These are phyloP conservation scores for Strix aluco DNA, from an alignment of 2,113 vertebrate species.

Conservation along the genomic window DNA sequence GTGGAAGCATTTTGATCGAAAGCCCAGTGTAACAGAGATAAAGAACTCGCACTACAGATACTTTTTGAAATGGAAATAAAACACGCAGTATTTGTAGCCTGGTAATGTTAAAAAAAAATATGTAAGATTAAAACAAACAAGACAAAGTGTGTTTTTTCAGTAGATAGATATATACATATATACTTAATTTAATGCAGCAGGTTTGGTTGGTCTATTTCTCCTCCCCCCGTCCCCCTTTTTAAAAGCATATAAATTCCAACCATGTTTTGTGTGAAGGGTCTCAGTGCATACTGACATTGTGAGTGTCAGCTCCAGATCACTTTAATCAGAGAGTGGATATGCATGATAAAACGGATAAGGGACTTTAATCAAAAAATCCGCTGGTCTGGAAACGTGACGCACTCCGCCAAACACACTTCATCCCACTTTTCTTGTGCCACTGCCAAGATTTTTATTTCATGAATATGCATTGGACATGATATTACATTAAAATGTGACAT, in stretches of 20 bases:
- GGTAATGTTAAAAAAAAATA: constrained; percentile 28
- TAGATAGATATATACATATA: not conserved
- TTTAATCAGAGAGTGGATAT: constrained; percentile 99
- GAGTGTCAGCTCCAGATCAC: constrained; percentile 99
- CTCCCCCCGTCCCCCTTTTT: not conserved
- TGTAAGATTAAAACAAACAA: not conserved
- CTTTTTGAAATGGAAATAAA: constrained; percentile 53
- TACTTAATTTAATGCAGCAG: constrained; percentile 13
- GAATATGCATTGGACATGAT: constrained; percentile 95
- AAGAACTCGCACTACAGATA: not conserved
- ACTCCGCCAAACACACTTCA: constrained; percentile 96
- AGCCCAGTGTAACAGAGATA: constrained; percentile 37
- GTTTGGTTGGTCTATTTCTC: constrained; percentile 37
- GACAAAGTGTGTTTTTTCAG: not conserved
- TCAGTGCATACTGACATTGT: constrained; percentile 96
- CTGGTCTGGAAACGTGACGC: constrained; percentile 99
- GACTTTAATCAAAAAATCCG: constrained; percentile 99
- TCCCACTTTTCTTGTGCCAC: constrained; percentile 86
- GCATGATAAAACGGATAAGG: constrained; percentile 99
- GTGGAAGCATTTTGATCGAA: constrained; percentile 34
- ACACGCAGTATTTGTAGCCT: constrained; percentile 3
- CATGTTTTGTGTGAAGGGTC: constrained; percentile 89
- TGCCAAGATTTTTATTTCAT: constrained; percentile 89
- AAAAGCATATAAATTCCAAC: constrained; percentile 89
- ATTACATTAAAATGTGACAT: constrained; percentile 91